Evolutionary conservation across 2,113 vertebrate genomes (phyloP).

Genomic region (Meleagris gallopavo): DNA sequence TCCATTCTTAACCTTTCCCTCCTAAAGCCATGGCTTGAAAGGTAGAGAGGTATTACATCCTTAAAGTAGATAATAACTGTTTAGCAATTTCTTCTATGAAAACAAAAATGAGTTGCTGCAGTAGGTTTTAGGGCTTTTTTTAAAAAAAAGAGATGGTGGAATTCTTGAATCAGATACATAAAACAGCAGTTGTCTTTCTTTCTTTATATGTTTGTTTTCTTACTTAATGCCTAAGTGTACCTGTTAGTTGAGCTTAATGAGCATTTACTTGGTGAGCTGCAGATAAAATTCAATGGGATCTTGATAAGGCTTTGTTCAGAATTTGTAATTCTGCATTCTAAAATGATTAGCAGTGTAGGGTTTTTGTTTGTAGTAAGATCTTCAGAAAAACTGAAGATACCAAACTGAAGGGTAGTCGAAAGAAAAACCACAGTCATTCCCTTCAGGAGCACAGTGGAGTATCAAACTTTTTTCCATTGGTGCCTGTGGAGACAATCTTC

Average conservation of each 20-base stretch:
- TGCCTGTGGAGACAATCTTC: constrained; percentile 41
- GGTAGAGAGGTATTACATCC: background rate
- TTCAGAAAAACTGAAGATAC: constrained; percentile 27
- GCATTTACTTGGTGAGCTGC: constrained; percentile 73
- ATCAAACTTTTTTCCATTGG: background rate
- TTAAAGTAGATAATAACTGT: background rate
- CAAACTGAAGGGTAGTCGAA: constrained; percentile 49
- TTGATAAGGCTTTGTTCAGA: constrained; percentile 73
- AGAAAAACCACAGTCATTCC: constrained; percentile 39
- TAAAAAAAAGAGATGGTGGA: background rate
- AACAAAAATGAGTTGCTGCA: constrained; percentile 46
- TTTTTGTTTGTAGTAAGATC: constrained; percentile 60
- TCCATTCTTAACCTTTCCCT: constrained; percentile 64
- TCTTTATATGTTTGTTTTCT: constrained; percentile 28
- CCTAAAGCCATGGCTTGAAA: constrained; percentile 11
- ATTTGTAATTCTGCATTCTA: constrained; percentile 63
- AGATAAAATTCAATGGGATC: constrained; percentile 69
- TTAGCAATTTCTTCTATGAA: background rate
- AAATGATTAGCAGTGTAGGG: constrained; percentile 62
- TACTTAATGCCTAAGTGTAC: constrained; percentile 35
- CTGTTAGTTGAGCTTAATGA: constrained; percentile 68
- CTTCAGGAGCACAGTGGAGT: background rate
- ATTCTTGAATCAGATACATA: constrained; percentile 28
- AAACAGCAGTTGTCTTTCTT: constrained; percentile 62
- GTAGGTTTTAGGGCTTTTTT: background rate